A percentile compares a stretch with the other conserved stretches of the same genome.
phyloP scores from a whole-genome alignment of 1,140 invertebrate species.

The Bursaphelenchus mucronatus region DNA sequence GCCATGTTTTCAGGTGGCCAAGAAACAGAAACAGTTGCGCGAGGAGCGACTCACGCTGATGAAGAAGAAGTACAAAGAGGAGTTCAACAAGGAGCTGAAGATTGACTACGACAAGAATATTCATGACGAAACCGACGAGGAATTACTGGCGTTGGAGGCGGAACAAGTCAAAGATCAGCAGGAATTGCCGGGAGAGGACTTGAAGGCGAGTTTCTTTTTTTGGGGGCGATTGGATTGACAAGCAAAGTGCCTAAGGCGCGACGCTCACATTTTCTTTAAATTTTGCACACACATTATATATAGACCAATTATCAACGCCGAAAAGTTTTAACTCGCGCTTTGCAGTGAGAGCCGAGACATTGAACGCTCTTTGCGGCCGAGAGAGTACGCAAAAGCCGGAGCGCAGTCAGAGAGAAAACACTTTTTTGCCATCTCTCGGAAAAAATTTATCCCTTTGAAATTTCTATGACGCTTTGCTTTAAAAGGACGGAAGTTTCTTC shows the following conservation, averaged over 20 bases:
- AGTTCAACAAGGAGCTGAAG: constrained; percentile 41
- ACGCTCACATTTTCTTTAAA: not conserved
- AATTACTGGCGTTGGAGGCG: constrained; percentile 50
- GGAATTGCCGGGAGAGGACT: constrained; percentile 41
- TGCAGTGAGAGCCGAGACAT: constrained; percentile 19
- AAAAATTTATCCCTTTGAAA: too few relatives aligned
- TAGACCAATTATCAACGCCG: not conserved
- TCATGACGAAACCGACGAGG: constrained; percentile 42
- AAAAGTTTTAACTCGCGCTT: not conserved
- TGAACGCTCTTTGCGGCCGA: constrained; percentile 11
- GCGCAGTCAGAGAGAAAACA: too few relatives aligned
- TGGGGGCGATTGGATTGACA: not conserved
- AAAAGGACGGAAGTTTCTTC: too few relatives aligned
- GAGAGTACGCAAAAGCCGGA: too few relatives aligned
- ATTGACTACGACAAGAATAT: constrained; percentile 39
- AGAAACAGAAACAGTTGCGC: constrained; percentile 53
- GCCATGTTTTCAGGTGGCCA: constrained; percentile 33
- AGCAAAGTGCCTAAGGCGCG: not conserved
- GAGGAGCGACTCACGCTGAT: constrained; percentile 51
- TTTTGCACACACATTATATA: not conserved
- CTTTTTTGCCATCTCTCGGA: too few relatives aligned
- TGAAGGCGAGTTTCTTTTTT: constrained; percentile 30
- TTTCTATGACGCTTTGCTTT: too few relatives aligned
- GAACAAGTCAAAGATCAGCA: constrained; percentile 51
- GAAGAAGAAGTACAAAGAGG: constrained; percentile 49